Percentiles rank a stretch among this genome's conserved stretches.
These are phyloP conservation scores for Limnephilus rhombicus DNA, from an alignment of 2,888 invertebrate genomes.

Conservation along the genomic window DNA sequence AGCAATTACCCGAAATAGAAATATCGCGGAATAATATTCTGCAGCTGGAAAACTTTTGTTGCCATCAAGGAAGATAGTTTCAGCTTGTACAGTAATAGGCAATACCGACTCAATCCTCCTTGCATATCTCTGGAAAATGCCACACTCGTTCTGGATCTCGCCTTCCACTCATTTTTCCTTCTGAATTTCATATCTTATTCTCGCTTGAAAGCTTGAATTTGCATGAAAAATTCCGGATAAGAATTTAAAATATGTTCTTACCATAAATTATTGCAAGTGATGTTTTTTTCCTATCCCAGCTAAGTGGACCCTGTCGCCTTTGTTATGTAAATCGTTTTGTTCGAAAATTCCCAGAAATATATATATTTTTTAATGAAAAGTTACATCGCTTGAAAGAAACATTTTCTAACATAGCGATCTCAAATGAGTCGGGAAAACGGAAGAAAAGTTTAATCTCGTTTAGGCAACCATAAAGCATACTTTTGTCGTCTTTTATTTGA, in stretches of 20 bases:
- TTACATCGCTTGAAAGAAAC: conserved; percentile 19
- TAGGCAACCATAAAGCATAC: neutral
- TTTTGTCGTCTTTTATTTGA: neutral
- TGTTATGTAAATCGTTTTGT: conserved; percentile 35
- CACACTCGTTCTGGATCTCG: conserved; percentile 23
- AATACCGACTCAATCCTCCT: conserved; percentile 30
- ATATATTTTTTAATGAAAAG: conserved; percentile 32
- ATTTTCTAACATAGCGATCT: neutral
- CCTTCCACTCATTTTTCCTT: conserved; percentile 16
- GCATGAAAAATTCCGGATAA: conserved; percentile 51
- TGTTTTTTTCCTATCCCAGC: conserved; percentile 13
- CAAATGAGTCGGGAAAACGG: conserved; percentile 11
- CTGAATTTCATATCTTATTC: conserved; percentile 36
- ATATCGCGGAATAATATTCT: conserved; percentile 30
- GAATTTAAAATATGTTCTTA: conserved; percentile 45
- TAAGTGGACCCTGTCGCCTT: conserved; percentile 38
- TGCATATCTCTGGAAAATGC: conserved; percentile 46
- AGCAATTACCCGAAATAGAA: conserved; percentile 57
- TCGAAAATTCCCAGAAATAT: neutral
- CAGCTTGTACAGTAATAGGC: conserved; percentile 40
- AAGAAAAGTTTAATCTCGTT: conserved; percentile 9
- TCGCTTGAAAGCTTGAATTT: conserved; percentile 43
- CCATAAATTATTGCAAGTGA: conserved; percentile 46
- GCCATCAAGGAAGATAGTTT: conserved; percentile 29
- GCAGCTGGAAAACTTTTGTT: conserved; percentile 15